Evolutionary conservation across 2,113 vertebrate species (phyloP).

Genomic region (Campylorhamphus procurvoides): DNA sequence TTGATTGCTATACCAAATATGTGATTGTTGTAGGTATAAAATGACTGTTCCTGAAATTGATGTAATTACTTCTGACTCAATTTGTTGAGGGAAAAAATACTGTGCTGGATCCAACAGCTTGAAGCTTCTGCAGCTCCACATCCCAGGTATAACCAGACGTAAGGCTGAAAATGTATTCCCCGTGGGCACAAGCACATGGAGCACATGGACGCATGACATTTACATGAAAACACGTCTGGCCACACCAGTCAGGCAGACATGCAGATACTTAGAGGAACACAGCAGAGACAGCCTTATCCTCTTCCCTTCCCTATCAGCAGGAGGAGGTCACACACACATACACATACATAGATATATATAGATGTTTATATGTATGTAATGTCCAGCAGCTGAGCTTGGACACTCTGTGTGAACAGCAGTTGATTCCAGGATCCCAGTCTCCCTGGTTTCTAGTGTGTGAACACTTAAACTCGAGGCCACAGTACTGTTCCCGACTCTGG

Average conservation of each 20-base stretch:
- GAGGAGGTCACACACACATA: not conserved
- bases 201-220: not conserved
- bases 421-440: not conserved
- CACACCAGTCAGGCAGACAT: not conserved
- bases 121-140: not conserved
- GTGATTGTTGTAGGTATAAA: not conserved
- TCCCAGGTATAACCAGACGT: not conserved
- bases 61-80: not conserved
- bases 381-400: not conserved
- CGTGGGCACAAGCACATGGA: not conserved
- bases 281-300: not conserved
- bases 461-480: not conserved
- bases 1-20: accelerated
- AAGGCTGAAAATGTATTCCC: not conserved
- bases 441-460: not conserved
- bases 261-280: not conserved
- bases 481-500: not conserved
- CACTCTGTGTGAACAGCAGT: not conserved
- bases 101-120: not conserved
- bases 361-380: no score
- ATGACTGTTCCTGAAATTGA: not conserved
- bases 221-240: not conserved
- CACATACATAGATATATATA: accelerated
- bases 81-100: not conserved
- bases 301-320: not conserved